A percentile compares a stretch with the other conserved stretches of the same genome.
phyloP scores from a whole-genome alignment of 2,113 vertebrate species.

The Dromaius novaehollandiae region DNA sequence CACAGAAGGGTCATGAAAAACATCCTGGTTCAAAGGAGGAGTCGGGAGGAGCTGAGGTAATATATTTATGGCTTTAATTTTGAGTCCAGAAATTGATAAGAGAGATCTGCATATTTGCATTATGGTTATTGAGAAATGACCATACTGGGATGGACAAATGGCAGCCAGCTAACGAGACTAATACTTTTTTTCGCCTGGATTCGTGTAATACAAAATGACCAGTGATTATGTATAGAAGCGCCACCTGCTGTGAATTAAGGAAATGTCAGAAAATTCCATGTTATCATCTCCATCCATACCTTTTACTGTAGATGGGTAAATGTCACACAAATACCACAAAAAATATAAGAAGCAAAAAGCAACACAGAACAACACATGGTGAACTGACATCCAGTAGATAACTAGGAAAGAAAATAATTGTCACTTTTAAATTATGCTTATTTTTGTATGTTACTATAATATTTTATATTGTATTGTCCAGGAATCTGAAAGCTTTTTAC shows the following conservation, averaged over 20 bases:
- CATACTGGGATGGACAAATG: background rate
- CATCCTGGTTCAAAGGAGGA: background rate
- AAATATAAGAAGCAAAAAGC: background rate
- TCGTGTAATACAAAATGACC: background rate
- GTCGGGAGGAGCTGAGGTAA: background rate
- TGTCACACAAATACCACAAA: background rate
- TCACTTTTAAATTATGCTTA: background rate
- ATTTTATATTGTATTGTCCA: background rate
- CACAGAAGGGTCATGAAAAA: background rate
- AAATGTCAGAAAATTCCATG: background rate
- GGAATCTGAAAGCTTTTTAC: constrained; percentile 13
- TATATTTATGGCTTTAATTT: background rate
- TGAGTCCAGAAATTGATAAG: background rate
- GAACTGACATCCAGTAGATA: background rate
- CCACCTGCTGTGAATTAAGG: background rate
- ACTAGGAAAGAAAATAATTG: background rate
- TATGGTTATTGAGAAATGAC: background rate
- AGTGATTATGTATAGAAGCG: background rate
- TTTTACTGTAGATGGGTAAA: background rate
- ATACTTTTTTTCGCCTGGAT: background rate
- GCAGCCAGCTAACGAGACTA: background rate
- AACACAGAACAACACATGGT: background rate
- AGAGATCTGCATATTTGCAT: background rate
- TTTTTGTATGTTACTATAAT: background rate
- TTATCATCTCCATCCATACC: background rate